Conservation (phyloP, 1,140 invertebrate genomes). For the Heterodera schachtii region DNA sequence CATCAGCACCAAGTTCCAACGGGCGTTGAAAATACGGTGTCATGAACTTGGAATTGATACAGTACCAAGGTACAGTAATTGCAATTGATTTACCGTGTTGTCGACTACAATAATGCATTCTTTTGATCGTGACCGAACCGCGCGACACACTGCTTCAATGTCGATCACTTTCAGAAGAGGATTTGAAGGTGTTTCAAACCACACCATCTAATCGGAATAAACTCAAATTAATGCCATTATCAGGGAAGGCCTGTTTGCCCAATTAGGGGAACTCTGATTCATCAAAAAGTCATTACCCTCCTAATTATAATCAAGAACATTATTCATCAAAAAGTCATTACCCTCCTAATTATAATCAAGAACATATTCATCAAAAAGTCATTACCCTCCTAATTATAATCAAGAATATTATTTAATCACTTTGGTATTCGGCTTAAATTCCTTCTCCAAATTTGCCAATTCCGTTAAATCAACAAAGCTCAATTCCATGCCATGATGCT, state of each 20-base stretch:
- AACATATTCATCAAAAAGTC: too few relatives aligned
- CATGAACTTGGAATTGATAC: not conserved
- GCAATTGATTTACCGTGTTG: conserved; percentile 84
- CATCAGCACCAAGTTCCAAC: conserved; percentile 84
- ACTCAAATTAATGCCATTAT: too few relatives aligned
- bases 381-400: conserved; percentile 11
- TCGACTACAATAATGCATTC: conserved; percentile 86
- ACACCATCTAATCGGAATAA: conserved; percentile 73
- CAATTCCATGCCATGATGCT: conserved; percentile 44
- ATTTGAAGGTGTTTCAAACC: conserved; percentile 98
- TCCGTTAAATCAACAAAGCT: conserved; percentile 77
- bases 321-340: too few relatives aligned
- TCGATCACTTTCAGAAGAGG: conserved; percentile 88
- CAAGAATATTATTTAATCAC: conserved; percentile 66
- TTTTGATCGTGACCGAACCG: conserved; percentile 69
- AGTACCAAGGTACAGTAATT: too few relatives aligned
- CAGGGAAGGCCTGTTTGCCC: too few relatives aligned
- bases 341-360: conserved; percentile 7
- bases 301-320: not conserved
- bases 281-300: too few relatives aligned
- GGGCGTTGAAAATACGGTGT: conserved; percentile 70
- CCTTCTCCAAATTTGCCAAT: conserved; percentile 73
- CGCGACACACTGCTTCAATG: conserved; percentile 76
- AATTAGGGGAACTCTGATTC: too few relatives aligned
- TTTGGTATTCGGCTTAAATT: conserved; percentile 82